Conservation (phyloP, 2,797 vertebrate genomes). For the Atherinosoma microstoma region DNA sequence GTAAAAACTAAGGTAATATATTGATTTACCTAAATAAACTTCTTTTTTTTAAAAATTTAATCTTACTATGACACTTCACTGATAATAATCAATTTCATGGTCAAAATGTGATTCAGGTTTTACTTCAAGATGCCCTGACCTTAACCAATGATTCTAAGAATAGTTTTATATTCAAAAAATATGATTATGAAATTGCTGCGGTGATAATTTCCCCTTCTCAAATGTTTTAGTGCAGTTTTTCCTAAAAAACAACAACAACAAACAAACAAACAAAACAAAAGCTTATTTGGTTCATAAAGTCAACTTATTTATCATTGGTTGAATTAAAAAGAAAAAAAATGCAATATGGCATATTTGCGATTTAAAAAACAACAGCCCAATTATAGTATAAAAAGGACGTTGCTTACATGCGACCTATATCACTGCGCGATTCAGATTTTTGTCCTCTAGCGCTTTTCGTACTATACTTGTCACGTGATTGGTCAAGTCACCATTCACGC, state of each 20-base stretch:
- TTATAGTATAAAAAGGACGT: no score
- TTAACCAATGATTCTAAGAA: neutral
- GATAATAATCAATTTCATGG: neutral
- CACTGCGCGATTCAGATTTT: no score
- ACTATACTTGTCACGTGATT: slow-evolving; percentile 53
- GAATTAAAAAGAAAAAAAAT: neutral
- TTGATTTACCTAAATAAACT: neutral
- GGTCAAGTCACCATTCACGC: slow-evolving; percentile 24
- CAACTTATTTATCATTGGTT: no score
- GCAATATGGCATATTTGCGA: neutral
- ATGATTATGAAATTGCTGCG: neutral
- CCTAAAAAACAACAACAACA: no score
- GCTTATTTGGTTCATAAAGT: no score
- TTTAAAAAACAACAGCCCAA: neutral
- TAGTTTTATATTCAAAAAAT: neutral
- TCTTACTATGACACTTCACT: neutral
- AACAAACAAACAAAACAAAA: no score
- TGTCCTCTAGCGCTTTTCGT: slow-evolving; percentile 43
- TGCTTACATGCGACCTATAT: no score
- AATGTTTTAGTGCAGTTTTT: no score
- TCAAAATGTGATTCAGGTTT: no score
- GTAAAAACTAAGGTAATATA: neutral
- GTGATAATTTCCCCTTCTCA: no score
- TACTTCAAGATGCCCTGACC: neutral
- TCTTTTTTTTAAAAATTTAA: neutral